Evolutionary conservation across 92 coral and sea anemone species (phyloP), one percentile per base, ranked within the genome.

Genomic region (Umimayanthus chanpuru): DNA sequence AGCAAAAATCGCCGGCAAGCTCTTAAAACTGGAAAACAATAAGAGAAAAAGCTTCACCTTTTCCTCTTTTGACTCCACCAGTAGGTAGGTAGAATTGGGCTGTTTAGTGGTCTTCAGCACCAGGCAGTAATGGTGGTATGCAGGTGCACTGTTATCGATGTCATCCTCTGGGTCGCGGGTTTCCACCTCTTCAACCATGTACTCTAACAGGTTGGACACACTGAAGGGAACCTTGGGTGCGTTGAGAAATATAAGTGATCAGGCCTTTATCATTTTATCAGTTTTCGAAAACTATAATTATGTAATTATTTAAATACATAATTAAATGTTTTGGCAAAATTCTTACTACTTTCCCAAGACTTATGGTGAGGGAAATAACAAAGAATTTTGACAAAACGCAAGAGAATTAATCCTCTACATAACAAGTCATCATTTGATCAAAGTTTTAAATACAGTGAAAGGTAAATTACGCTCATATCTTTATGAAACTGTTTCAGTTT

Each of bases 51-150:
- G 2, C 4, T 73, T 76, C 38, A 93, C 98, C 89, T 92, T 92
- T 70, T 96, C 99, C 53, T 86, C 93, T 50, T 89, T 94, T 9
- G 93, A 84, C 65, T 96, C 99, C 79, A 96, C 91, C 71, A 96
- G 89, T 67, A 96, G 92, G 77, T 89, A 94, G 25, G 95, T 93
- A 11, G 92, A 90, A 11, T 91, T 79, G 2, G 98, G 91, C 53
- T 95, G 98, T 76, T 91, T 93, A 49, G 91, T 92, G 29, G 93
- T 94, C 85, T 93, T 93, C 40, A 96, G 87, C 44, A 91, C 93
- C 74, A 96, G 79, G 5, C 98, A 93, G 85, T 87, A 96, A 86
- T 95, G 98, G 39, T 92, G 91, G 91, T 96, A 94, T 1, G 92
- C 86, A 36, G 88, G 89, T 4, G 76, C 32, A 6, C 73, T 88